phyloP scores from a whole-genome alignment of 1,140 invertebrate genomes.

The Popillia japonica region DNA sequence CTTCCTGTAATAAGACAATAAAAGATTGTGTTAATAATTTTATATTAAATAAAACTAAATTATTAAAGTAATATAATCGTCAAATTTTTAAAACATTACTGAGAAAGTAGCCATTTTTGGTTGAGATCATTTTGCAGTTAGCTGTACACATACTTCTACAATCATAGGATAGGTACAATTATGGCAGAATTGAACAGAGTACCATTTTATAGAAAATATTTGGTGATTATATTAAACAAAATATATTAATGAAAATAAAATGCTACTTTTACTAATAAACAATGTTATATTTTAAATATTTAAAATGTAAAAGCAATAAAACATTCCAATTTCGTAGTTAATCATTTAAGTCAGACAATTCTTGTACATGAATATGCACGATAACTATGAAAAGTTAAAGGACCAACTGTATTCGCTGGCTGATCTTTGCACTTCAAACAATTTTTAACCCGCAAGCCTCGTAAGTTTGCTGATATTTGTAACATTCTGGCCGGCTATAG shows the following conservation, averaged over 20 bases:
- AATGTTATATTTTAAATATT: background rate
- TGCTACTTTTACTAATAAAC: background rate
- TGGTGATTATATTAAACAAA: background rate
- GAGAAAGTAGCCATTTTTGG: too few species aligned
- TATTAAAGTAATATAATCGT: too few species aligned
- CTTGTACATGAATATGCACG: background rate
- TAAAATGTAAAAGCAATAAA: too few species aligned
- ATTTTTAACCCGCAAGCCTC: background rate
- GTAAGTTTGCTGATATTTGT: slow-evolving; percentile 9
- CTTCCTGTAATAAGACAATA: too few species aligned
- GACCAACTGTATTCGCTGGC: background rate
- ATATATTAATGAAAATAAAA: background rate
- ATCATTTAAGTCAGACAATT: background rate
- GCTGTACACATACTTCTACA: too few species aligned
- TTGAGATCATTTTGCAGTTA: too few species aligned
- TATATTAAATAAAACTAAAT: too few species aligned
- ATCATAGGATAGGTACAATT: too few species aligned
- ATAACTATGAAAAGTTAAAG: background rate
- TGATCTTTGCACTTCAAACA: slow-evolving; percentile 4
- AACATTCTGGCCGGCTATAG: background rate
- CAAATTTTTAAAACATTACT: too few species aligned
- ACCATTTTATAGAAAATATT: too few species aligned
- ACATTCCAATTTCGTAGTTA: background rate
- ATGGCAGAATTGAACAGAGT: too few species aligned
- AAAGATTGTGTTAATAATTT: too few species aligned